Evolutionary conservation across 2,888 invertebrate genomes (phyloP), one percentile per base, ranked within the genome.

Genomic region (Drosophila bunnanda): DNA sequence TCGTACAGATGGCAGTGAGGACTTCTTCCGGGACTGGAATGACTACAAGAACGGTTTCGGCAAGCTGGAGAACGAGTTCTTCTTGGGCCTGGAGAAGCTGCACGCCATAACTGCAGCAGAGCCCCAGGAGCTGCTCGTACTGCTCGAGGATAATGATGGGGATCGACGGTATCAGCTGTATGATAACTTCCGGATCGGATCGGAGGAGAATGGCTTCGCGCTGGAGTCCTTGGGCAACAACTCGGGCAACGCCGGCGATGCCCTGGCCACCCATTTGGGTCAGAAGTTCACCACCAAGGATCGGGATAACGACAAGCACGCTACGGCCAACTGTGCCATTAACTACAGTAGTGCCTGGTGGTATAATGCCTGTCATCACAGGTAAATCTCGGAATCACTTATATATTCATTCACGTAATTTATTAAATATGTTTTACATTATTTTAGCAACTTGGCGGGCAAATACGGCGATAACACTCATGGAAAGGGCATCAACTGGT

Each of bases 1-100:
- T 0, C 70, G 81, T 0, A 48, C 53, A 9, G 76, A 79, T 20
- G 79, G 79, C 3, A 76, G 77, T 41, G 68, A 65, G 10, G 39
- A 72, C 28, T 80, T 81, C 5, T 50, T 41, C 56, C 72, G 80
- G 1, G 52, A 46, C 7, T 79, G 79, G 75, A 48, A 25, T 7
- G 58, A 52, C 4, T 81, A 80, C 20, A 74, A 76, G 15, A 52
- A 54, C 1, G 79, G 79, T 0, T 81, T 80, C 8, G 79, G 78
- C 0, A 58, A 58, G 22, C 12, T 78, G 8, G 54, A 76, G 15
- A 66, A 66, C 1, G 75, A 80, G 20, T 74, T 75, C 28, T 81
- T 79, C n/a, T 8, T 76, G 20, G 82, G 79, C 0, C 36, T 81
- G 15, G 75, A 59, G 0, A 79, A 79, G 30, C 60, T 78, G 15